Evolutionary conservation across 1,140 invertebrate genomes (phyloP), one percentile per base, ranked within the genome.

Genomic region (Copidosoma floridanum): DNA sequence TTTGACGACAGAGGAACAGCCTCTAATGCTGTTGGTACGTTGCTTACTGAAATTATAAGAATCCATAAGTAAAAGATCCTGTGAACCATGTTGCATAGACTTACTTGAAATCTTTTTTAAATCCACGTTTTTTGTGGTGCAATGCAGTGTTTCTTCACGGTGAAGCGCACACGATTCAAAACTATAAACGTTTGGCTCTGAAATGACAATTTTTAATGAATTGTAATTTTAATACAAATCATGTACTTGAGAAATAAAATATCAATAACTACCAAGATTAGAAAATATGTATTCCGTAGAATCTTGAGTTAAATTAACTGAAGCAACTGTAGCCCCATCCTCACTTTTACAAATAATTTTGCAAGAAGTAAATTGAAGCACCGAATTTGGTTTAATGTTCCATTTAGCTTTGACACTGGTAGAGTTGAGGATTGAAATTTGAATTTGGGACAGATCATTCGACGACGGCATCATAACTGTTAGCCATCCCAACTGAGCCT

Each of bases 401-500:
- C 81, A 83, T 61, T 73, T 76, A 29, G 83, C 82, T 67, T 80
- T 76, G 6, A 82, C 66, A 41, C 71, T 66, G 20, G 82, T 75
- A 46, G 74, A 58, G 61, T 83, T 84, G 20, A 81, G 23, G 47
- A 73, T 75, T 51, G 70, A 70, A 32, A 84, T 57, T 67, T 81
- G 71, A 58, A 83, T 62, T 55, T 75, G 68, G 43, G 82, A 75
- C 52, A 77, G 53, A 60, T 73, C 75, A 26, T 69, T 65, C 58
- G 54, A 74, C 65, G 68, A 59, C 26, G 83, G 82, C 75, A 84
- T 84, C 23, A 76, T 74, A 21, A 81, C 67, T 16, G 64, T 80
- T 21, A 73, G 71, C 86, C 86, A 87, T 10, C 79, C 76, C 60
- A 82, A 77, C 40, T 79, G 69, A 11, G 77, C 71, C 62, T 84